These are phyloP conservation scores for Xenops minutus DNA, from an alignment of 2,797 vertebrate species.

Conservation along the genomic window DNA sequence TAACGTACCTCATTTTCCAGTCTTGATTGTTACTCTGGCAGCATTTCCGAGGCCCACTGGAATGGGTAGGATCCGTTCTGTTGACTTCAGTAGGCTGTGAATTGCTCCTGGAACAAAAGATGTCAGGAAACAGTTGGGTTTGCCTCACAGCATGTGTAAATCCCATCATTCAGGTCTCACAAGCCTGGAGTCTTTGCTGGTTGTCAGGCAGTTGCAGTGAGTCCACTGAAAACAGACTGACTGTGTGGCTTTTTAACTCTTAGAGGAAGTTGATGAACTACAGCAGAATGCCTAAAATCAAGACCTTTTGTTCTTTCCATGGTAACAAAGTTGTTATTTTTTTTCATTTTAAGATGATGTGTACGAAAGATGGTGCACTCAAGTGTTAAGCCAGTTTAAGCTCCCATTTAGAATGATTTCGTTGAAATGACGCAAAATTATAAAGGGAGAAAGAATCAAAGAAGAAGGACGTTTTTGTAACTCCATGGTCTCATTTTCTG, in stretches of 20 bases:
- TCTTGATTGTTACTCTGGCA: neutral
- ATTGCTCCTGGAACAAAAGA: conserved; percentile 33
- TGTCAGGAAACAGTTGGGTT: conserved; percentile 32
- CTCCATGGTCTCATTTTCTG: neutral
- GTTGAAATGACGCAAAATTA: neutral
- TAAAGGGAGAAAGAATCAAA: neutral
- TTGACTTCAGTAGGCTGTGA: conserved; percentile 17
- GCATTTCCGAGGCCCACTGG: neutral
- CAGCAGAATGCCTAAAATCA: neutral
- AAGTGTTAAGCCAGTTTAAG: neutral
- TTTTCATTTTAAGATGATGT: neutral
- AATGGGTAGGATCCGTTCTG: neutral
- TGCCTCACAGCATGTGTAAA: conserved; percentile 35
- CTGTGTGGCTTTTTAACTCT: neutral
- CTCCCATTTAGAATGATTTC: neutral
- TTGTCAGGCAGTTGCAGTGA: neutral
- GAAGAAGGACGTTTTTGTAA: neutral
- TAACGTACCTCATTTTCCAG: neutral
- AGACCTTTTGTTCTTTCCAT: neutral
- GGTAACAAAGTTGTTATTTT: neutral
- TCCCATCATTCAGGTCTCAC: neutral
- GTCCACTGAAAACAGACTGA: conserved; percentile 2
- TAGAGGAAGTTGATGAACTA: neutral
- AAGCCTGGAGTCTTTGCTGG: neutral
- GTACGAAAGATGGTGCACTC: neutral